Evolutionary conservation across 2,797 vertebrate genomes (phyloP).

Genomic region (Poeciliopsis gracilis): DNA sequence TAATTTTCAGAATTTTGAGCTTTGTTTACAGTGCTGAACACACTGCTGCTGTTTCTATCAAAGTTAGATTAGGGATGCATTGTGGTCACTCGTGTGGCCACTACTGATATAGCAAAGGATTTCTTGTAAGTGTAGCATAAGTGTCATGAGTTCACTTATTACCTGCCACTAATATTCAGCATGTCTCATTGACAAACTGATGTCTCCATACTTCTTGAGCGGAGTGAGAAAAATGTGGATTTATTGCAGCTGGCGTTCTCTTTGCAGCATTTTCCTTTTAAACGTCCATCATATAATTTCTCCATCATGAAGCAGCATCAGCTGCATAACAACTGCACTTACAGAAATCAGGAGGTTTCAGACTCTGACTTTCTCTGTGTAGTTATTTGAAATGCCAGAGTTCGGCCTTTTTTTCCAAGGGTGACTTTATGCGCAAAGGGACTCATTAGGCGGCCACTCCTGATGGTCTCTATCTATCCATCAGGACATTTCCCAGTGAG

Average conservation of each 20-base stretch:
- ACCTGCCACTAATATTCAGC: background rate
- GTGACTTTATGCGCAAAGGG: background rate
- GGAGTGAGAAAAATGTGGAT: background rate
- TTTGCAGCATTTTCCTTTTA: background rate
- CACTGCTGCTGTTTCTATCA: background rate
- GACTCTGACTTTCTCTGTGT: background rate
- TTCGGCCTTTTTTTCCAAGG: background rate
- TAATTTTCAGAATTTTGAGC: background rate
- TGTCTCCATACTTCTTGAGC: background rate
- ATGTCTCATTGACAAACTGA: background rate
- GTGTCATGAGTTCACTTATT: background rate
- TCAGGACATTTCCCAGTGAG: slow-evolving; percentile 4
- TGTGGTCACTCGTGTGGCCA: background rate
- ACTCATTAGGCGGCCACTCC: background rate
- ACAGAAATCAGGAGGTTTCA: background rate
- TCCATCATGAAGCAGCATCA: background rate
- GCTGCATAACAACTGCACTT: background rate
- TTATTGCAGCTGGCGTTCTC: background rate
- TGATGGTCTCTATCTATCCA: background rate
- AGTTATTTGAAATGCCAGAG: background rate
- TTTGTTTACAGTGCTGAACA: background rate
- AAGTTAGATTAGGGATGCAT: background rate
- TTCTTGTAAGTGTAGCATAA: background rate
- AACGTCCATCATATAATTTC: background rate
- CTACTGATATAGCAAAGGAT: background rate